Conservation (phyloP, 2,113 vertebrate genomes). For the Pionites leucogaster region DNA sequence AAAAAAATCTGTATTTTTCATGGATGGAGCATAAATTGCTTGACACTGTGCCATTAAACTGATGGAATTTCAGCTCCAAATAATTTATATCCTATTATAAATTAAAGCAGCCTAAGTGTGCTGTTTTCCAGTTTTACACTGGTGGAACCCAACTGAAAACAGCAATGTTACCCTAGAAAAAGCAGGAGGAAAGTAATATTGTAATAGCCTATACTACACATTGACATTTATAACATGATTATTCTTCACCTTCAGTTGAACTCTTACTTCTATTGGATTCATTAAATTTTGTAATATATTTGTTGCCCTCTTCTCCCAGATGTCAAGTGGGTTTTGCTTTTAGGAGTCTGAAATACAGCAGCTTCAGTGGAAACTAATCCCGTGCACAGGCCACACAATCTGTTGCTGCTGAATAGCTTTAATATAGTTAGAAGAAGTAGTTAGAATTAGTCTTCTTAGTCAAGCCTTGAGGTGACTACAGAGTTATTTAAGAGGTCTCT, state of each 20-base stretch:
- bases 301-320: neutral
- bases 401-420: neutral
- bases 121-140: neutral
- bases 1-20: neutral
- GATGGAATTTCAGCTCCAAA: neutral
- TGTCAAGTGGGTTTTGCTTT: neutral
- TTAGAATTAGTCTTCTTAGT: neutral
- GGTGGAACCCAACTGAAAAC: neutral
- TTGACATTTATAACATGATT: neutral
- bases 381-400: neutral
- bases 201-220: neutral
- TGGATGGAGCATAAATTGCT: neutral
- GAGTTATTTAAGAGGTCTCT: neutral
- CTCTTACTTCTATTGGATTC: neutral
- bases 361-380: neutral
- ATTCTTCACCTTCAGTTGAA: conserved; percentile 39
- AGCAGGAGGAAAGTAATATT: neutral
- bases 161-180: neutral
- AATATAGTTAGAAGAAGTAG: neutral
- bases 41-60: neutral
- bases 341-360: neutral
- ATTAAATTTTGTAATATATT: conserved; percentile 24
- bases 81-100: neutral
- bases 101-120: neutral
- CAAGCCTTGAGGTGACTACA: neutral